These are phyloP conservation scores for Hyperopisus bebe DNA, from an alignment of 2,113 vertebrate species.

Conservation along the genomic window DNA sequence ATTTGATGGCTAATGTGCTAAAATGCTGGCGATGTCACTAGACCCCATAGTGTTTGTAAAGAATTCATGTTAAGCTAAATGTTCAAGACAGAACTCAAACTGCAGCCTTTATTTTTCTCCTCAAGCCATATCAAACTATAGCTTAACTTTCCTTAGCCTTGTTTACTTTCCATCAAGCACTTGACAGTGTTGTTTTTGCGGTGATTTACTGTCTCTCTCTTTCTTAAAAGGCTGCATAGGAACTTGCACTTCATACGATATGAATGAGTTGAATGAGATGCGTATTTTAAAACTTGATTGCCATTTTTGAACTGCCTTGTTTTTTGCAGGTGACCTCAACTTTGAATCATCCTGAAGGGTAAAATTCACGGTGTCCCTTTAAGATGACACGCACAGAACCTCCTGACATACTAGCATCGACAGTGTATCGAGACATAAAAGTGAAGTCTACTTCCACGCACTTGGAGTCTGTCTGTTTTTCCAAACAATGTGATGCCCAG, in stretches of 20 bases:
- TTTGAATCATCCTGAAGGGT: conserved; percentile 66
- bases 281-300: not conserved
- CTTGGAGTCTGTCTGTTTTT: conserved; percentile 54
- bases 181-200: not conserved
- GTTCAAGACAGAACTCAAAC: not conserved
- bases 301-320: not conserved
- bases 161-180: not conserved
- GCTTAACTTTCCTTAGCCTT: not conserved
- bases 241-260: not conserved
- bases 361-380: conserved; percentile 53
- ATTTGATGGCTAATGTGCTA: not conserved
- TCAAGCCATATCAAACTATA: not conserved
- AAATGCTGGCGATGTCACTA: not conserved
- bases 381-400: conserved; percentile 98
- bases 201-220: not conserved
- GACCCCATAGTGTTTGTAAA: not conserved
- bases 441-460: conserved; percentile 60
- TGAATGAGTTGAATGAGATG: not conserved
- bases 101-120: not conserved
- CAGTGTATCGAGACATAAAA: conserved; percentile 82
- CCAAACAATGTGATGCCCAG: conserved; percentile 72
- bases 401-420: conserved; percentile 88
- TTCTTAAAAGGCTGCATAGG: not conserved
- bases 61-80: not conserved
- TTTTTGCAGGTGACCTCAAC: conserved; percentile 49